Evolutionary conservation across 2,113 vertebrate genomes (phyloP), one percentile per base, ranked within the genome.

Genomic region (Loxodonta africana): DNA sequence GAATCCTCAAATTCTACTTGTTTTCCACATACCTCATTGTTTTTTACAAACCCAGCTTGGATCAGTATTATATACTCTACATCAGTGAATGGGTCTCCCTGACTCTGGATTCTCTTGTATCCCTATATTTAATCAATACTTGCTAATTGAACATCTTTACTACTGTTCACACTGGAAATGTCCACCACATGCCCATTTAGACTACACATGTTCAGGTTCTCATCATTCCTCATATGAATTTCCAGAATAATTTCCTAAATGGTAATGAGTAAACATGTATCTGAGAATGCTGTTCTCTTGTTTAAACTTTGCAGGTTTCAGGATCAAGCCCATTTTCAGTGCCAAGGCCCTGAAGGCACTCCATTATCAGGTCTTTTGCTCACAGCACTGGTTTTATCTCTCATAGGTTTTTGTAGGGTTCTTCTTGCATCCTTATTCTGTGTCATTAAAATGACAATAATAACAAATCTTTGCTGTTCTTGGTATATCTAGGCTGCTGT

Each of bases 221-320:
- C 18, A 60, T 1, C 7, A 12, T 69, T 69, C 20, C 37, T 91
- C 37, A 87, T 67, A 78, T 14, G 8, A 82, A 53, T 9, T 62
- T 83, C 71, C 78, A 8, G 20, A 65, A 37, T 46, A 62, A 46
- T 83, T 90, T 83, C 62, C 62, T 83, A 83, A 90, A 69, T 88
- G 8, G 10, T 76, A 26, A 81, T 69, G 14, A 82, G n/a, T 95
- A 65, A 82, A 7, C 11, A 69, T 87, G n/a, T 44, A n/a, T 83
- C 76, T 83, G 11, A 94, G 6, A 85, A 86, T 62, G 25, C 41
- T 69, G n/a, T 69, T 23, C 9, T 26, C 28, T 91, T 77, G n/a
- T 65, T 85, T 74, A 77, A 71, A 85, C 20, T 71, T 92, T 82
- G 92, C 8, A 51, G 14, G 37, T 82, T 95, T 85, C 65, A 85